These are phyloP conservation scores for Ptychadena robeensis DNA, from an alignment of 2,797 vertebrate genomes.

Conservation along the genomic window DNA sequence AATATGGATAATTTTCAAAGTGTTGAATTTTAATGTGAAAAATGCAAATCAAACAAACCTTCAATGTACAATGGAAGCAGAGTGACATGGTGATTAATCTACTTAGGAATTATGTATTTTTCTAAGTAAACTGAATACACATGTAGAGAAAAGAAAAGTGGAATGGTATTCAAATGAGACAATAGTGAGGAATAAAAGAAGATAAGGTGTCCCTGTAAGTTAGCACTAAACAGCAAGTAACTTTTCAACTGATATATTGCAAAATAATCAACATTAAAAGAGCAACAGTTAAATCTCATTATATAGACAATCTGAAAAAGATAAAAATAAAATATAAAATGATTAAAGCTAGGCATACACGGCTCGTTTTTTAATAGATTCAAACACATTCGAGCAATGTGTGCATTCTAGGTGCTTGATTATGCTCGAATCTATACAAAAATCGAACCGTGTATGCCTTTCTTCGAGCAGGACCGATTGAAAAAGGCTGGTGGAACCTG, in stretches of 20 bases:
- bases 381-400: too few relatives aligned
- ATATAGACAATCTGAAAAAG: too few relatives aligned
- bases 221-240: background rate
- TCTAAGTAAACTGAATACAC: background rate
- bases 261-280: too few relatives aligned
- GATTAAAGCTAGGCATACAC: too few relatives aligned
- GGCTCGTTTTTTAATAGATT: too few relatives aligned
- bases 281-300: too few relatives aligned
- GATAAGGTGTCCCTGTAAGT: background rate
- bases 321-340: background rate
- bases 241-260: background rate
- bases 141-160: background rate
- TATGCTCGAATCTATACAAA: too few relatives aligned
- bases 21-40: slow-evolving; percentile 11
- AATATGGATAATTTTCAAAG: slow-evolving; percentile 6
- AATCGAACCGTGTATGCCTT: too few relatives aligned
- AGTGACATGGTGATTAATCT: background rate
- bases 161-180: background rate
- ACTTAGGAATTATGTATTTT: slow-evolving; percentile 8
- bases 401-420: too few relatives aligned
- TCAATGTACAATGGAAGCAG: slow-evolving; percentile 15
- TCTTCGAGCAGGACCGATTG: too few relatives aligned
- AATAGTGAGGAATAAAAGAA: background rate
- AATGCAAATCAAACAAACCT: slow-evolving; percentile 12
- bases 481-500: too few relatives aligned